A percentile compares a stretch with the other conserved stretches of the same genome.
Evolutionary conservation across 2,888 invertebrate species (phyloP).

Genomic region (Ormyrus labotus): DNA sequence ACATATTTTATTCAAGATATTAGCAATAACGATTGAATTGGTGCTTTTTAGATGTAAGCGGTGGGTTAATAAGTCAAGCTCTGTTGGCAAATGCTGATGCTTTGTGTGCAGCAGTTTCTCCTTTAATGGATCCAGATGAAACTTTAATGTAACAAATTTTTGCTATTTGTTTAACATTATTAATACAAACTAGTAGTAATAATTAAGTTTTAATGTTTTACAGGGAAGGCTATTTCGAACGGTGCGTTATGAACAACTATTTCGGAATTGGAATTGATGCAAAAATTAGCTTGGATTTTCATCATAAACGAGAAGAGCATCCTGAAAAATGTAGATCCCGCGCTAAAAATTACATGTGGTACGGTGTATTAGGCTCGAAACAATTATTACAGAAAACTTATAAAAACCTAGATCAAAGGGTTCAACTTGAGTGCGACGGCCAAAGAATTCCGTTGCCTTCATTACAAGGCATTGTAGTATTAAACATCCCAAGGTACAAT

Average conservation of each 20-base stretch:
- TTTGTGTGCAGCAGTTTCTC: slow-evolving; percentile 96
- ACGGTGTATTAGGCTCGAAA: slow-evolving; percentile 88
- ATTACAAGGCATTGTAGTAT: slow-evolving; percentile 95
- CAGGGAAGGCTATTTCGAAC: slow-evolving; percentile 92
- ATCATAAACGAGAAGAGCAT: slow-evolving; percentile 97
- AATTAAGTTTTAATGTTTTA: slow-evolving; percentile 5
- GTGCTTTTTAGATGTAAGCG: slow-evolving; percentile 79
- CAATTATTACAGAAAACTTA: slow-evolving; percentile 93
- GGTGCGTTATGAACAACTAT: slow-evolving; percentile 99
- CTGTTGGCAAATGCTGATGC: slow-evolving; percentile 97
- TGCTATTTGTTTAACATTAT: slow-evolving; percentile 20
- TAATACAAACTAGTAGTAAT: slow-evolving; percentile 24
- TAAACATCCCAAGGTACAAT: slow-evolving; percentile 91
- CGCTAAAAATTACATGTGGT: slow-evolving; percentile 98
- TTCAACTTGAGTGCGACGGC: slow-evolving; percentile 97
- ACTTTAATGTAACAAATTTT: slow-evolving; percentile 79
- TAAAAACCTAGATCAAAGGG: slow-evolving; percentile 96
- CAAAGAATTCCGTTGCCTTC: slow-evolving; percentile 96
- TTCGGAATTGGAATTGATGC: slow-evolving; percentile 99
- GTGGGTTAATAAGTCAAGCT: slow-evolving; percentile 95
- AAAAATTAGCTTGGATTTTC: slow-evolving; percentile 97
- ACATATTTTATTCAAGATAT: too few species aligned
- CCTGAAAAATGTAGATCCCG: slow-evolving; percentile 96
- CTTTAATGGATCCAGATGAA: slow-evolving; percentile 94
- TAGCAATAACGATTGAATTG: too few species aligned